Base-by-base conservation (phyloP, 2,888 invertebrate genomes). In the Biston stratarius region DNA sequence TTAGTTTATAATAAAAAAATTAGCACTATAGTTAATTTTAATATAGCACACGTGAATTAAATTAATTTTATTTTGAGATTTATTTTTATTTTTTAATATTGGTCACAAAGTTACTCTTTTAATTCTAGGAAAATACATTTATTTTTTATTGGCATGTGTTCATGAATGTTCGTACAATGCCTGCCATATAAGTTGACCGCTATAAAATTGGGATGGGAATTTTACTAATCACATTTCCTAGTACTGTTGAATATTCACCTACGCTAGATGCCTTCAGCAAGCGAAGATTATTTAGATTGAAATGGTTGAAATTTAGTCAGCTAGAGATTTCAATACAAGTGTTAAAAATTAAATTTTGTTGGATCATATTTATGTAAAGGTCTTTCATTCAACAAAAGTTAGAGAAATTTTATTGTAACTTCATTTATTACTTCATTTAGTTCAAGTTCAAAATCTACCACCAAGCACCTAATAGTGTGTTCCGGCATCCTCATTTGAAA, bases 31-130 rank as follows among this genome's bases (percentile, higher is more conserved):
- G 51, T 66, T 14, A 34, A 49, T 58, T 67, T 65, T 48, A 61
- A 60, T 57, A 45, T 57, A 61, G 62, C 67, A 67, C 64, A 57
- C 60, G 45, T 64, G 56, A 64, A 59, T 67, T 67, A 62, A 56
- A 61, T 58, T 14, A 66, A 61, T 61, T 57, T 40, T 45, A 58
- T 64, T 64, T 68, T 60, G 48, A 61, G 52, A 63, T 61, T 57
- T 61, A 61, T 64, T 61, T 68, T 64, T 60, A 42, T 61, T 62
- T 61, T 62, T 52, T 53, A 44, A 36, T 55, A 12, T 56, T n/a
- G 40, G 68, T 68, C 64, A 68, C 61, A 60, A 62, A 67, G 40
- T 34, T 55, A 48, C 55, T 51, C 11, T 55, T 55, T 3, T 33
- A 14, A 2, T 15, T 52, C 11, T 42, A n/a, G 12, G 11, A n/a